These are phyloP conservation scores for Brachionus angularis DNA, from an alignment of 1,140 invertebrate species.

Conservation along the genomic window DNA sequence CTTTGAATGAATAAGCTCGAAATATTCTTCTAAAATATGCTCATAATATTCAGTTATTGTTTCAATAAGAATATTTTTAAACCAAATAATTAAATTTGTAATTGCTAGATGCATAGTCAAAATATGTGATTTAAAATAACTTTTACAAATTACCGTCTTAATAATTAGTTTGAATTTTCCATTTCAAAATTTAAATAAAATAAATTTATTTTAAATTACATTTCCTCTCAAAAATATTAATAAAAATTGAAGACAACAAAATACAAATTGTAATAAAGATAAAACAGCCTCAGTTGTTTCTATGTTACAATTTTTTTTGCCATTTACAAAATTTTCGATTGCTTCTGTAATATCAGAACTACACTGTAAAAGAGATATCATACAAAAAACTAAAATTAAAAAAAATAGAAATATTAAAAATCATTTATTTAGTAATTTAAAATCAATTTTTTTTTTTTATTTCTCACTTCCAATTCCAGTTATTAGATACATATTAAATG, in stretches of 20 bases:
- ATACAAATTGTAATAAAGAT: slow-evolving; percentile 20
- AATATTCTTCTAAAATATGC: background rate
- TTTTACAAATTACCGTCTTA: slow-evolving; percentile 20
- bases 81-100: slow-evolving; percentile 42
- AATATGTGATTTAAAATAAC: background rate
- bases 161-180: background rate
- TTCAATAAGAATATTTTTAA: slow-evolving; percentile 27
- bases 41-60: slow-evolving; percentile 41
- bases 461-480: slow-evolving; percentile 13
- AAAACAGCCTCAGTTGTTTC: slow-evolving; percentile 26
- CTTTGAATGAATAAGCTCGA: too few species aligned
- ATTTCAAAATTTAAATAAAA: background rate
- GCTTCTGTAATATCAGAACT: slow-evolving; percentile 14
- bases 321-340: slow-evolving; percentile 17
- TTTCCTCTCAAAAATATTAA: slow-evolving; percentile 13
- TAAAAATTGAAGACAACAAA: slow-evolving; percentile 33
- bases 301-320: background rate
- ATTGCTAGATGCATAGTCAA: slow-evolving; percentile 35
- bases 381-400: slow-evolving; percentile 6
- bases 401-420: background rate
- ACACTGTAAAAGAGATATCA: slow-evolving; percentile 16
- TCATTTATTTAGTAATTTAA: background rate
- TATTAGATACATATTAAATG: slow-evolving; percentile 38
- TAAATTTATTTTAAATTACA: background rate
- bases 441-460: background rate